phyloP scores from a whole-genome alignment of 2,888 invertebrate species.

The Pollenia amentaria region DNA sequence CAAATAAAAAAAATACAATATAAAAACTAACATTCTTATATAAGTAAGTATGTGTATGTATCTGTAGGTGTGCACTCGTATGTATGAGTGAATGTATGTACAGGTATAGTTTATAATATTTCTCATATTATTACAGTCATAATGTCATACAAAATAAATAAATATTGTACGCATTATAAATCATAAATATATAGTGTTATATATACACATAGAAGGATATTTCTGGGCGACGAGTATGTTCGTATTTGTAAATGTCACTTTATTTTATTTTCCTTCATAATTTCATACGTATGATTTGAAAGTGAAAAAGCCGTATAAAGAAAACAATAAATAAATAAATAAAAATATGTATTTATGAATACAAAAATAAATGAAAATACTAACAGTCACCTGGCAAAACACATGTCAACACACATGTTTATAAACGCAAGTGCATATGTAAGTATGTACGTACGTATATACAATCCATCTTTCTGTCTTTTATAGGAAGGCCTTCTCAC shows the following conservation, averaged over 20 bases:
- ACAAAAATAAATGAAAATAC: slow-evolving; percentile 11
- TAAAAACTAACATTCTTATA: neutral
- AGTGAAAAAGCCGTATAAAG: slow-evolving; percentile 51
- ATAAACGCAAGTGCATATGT: neutral
- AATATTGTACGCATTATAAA: slow-evolving; percentile 38
- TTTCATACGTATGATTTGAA: slow-evolving; percentile 28
- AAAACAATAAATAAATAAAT: slow-evolving; percentile 44
- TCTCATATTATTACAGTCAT: slow-evolving; percentile 40
- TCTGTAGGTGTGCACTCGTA: no score
- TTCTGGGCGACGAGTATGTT: neutral
- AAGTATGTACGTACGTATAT: neutral
- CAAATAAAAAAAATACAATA: slow-evolving; percentile 22
- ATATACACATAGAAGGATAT: neutral
- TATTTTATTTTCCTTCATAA: slow-evolving; percentile 16
- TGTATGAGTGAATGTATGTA: neutral
- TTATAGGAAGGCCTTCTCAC: no score
- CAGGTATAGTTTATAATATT: slow-evolving; percentile 25
- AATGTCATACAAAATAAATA: slow-evolving; percentile 40
- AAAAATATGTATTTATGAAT: slow-evolving; percentile 1
- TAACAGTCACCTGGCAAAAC: slow-evolving; percentile 66
- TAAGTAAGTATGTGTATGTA: neutral
- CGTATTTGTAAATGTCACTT: slow-evolving; percentile 11
- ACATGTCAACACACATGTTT: slow-evolving; percentile 55
- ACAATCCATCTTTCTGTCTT: no score
- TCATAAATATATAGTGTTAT: slow-evolving; percentile 37